Base-by-base conservation (phyloP, 1,140 invertebrate species). In the Zaprionus ghesquierei region DNA sequence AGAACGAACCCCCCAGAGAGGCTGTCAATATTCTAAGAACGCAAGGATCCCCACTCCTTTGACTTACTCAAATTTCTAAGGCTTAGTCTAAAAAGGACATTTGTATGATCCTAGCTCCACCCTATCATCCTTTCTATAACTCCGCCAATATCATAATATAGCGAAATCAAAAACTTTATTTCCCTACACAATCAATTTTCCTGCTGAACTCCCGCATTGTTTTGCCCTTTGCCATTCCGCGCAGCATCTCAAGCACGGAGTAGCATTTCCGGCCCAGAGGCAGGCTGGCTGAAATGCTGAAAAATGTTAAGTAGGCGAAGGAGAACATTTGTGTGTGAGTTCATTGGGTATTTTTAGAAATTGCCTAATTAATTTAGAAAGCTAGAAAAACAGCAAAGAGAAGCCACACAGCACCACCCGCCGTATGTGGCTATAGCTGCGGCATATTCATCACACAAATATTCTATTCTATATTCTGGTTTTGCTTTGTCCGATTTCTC, bases 351-450 rank as follows among this genome's bases (percentile, higher is more conserved):
- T 90, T 90, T 87, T 64, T 87, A 87, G 87, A 89, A 81, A 80
- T 90, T 90, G 78, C 79, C 89, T 90, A 90, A 90, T 90, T 90
- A 90, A 90, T 89, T 90, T 78, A 77, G 77, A 81, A 84, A 87
- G 82, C 87, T 78, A 77, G 77, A 81, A 84, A 87, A 89, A 63
- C 35, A 65, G 35, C 13, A 53, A 49, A 44, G 23, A 46, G 22
- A 44, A 41, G 22, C 25, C 23, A 46, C 20, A n/a, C n/a, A n/a
- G n/a, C n/a, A 62, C 74, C 77, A 71, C 65, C 35, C 35, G 35
- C 35, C 70, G 71, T 51, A 33, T 66, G 63, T 87, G 75, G 66
- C 77, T 73, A 18, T 63, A 60, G 56, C 64, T 79, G 59, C 31
- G 58, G 66, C 59, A 73, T 58, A 76, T 75, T 84, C 80, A 84